These are phyloP conservation scores for Rachycentron canadum DNA, from an alignment of 2,797 vertebrate species.

Conservation along the genomic window DNA sequence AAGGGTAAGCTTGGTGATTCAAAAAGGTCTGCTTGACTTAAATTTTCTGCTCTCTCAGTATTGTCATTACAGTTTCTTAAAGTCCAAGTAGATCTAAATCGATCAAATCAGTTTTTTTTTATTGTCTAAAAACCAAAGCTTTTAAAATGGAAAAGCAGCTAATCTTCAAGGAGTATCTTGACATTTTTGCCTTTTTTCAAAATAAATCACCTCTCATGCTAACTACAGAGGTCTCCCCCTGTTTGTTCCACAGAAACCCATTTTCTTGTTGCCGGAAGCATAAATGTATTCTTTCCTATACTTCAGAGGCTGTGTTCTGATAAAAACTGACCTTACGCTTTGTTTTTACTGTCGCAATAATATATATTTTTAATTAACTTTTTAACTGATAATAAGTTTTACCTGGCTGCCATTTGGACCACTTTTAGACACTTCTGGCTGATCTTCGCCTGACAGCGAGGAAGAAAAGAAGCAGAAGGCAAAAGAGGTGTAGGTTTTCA, in stretches of 20 bases:
- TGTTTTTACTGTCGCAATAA: background rate
- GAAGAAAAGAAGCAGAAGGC: constrained; percentile 52
- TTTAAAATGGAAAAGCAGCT: background rate
- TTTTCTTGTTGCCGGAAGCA: background rate
- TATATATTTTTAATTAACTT: constrained; percentile 4
- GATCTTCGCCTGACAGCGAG: constrained; percentile 39
- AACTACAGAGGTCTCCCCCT: background rate
- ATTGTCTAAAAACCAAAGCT: background rate
- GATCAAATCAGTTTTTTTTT: background rate
- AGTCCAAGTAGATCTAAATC: background rate
- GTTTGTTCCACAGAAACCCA: constrained; percentile 6
- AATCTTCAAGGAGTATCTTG: background rate
- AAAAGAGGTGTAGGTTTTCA: constrained; percentile 79
- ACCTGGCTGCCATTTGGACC: background rate
- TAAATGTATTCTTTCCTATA: background rate
- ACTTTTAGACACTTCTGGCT: background rate
- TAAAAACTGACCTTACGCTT: background rate
- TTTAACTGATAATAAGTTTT: background rate
- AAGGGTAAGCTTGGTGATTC: background rate
- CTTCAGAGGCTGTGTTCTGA: background rate
- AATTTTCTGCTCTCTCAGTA: background rate
- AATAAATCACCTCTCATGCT: background rate
- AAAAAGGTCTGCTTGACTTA: background rate
- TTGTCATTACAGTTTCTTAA: background rate
- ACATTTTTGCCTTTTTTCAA: background rate